Evolutionary conservation across 2,888 invertebrate species (phyloP).

Genomic region (Drosophila flavopinicola): DNA sequence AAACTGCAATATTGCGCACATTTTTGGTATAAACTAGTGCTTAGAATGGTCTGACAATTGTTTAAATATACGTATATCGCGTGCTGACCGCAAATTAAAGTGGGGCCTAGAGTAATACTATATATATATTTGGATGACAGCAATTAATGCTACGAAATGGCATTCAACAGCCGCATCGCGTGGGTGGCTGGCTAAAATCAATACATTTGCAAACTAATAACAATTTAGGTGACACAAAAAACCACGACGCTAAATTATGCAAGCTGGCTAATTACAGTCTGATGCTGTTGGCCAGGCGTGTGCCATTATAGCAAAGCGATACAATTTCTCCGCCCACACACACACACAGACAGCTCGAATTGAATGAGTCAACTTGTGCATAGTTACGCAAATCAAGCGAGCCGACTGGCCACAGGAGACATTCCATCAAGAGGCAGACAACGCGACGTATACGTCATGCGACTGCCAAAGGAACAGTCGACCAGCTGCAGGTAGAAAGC

Average conservation of each 20-base stretch:
- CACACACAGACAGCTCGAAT: constrained; percentile 3
- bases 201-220: constrained; percentile 60
- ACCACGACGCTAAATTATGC: constrained; percentile 56
- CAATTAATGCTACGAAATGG: constrained; percentile 55
- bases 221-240: constrained; percentile 28
- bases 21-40: neutral
- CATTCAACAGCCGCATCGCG: constrained; percentile 20
- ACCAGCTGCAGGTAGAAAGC: constrained; percentile 47
- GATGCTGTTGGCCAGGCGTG: constrained; percentile 48
- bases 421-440: constrained; percentile 63
- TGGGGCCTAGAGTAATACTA: constrained; percentile 38
- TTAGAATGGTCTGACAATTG: constrained; percentile 32
- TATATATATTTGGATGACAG: constrained; percentile 62
- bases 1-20: constrained; percentile 1
- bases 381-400: constrained; percentile 70
- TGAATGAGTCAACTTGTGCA: constrained; percentile 71
- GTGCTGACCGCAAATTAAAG: constrained; percentile 63
- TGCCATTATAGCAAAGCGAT: constrained; percentile 44
- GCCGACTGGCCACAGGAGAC: constrained; percentile 65
- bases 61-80: constrained; percentile 35
- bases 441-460: constrained; percentile 64
- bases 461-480: constrained; percentile 49
- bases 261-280: constrained; percentile 68
- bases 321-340: no score
- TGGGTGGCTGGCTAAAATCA: constrained; percentile 51